Evolutionary conservation across 2,113 vertebrate species (phyloP).

Genomic region (Desmodus rotundus): DNA sequence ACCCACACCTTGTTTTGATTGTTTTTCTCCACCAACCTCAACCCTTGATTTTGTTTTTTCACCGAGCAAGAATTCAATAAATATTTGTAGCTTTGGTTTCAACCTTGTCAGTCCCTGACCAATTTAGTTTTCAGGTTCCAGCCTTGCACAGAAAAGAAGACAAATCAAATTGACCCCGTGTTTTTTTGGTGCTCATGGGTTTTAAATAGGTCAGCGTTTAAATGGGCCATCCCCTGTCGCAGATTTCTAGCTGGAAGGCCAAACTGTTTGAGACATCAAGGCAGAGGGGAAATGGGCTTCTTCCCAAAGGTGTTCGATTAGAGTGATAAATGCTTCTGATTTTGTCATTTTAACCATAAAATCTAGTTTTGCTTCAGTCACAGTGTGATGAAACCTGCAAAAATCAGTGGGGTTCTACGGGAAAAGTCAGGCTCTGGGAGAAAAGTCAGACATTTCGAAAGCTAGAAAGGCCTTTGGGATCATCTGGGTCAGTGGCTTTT

Average conservation of each 20-base stretch:
- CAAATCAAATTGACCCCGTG: conserved; percentile 53
- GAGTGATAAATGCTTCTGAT: not conserved
- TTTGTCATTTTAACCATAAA: not conserved
- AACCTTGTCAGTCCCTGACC: conserved; percentile 31
- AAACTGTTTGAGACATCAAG: not conserved
- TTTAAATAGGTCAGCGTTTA: conserved; percentile 74
- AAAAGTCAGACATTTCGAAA: not conserved
- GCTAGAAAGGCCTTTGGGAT: not conserved
- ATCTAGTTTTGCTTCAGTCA: not conserved
- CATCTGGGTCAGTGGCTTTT: not conserved
- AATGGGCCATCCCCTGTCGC: conserved; percentile 66
- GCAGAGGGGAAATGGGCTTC: not conserved
- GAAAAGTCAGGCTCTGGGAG: not conserved
- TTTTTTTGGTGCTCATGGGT: conserved; percentile 46
- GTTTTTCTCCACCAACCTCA: too few relatives aligned
- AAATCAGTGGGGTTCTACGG: not conserved
- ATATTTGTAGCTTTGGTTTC: not conserved
- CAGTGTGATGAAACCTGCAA: not conserved
- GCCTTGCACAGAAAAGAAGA: conserved; percentile 22
- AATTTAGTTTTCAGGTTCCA: conserved; percentile 44
- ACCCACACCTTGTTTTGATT: not conserved
- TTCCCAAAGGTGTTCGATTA: not conserved
- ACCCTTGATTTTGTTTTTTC: not conserved
- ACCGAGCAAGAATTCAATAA: conserved; percentile 4
- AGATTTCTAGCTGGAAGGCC: conserved; percentile 58